A percentile compares a stretch with the other conserved stretches of the same genome.
Evolutionary conservation across 2,113 vertebrate genomes (phyloP).

Genomic region (Anser cygnoides): DNA sequence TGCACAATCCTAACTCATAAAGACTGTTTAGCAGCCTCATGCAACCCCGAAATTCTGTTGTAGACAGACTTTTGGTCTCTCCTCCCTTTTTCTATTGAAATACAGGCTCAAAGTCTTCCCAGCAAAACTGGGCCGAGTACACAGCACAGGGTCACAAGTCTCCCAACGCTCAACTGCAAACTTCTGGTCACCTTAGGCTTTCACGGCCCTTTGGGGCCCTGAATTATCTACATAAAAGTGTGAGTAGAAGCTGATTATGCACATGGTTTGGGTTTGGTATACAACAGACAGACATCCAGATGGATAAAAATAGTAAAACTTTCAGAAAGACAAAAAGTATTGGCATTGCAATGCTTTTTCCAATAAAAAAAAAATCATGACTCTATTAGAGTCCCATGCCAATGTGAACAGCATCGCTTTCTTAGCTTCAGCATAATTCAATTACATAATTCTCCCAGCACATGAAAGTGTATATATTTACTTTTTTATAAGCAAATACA

Average conservation of each 20-base stretch:
- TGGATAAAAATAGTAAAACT: background rate
- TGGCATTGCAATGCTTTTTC: background rate
- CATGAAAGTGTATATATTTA: conserved; percentile 3
- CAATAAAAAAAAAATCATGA: background rate
- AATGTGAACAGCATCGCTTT: background rate
- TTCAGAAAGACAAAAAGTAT: background rate
- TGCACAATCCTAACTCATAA: background rate
- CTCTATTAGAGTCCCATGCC: background rate
- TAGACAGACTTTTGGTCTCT: fast-evolving
- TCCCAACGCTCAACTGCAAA: background rate
- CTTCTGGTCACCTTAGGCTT: background rate
- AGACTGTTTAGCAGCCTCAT: background rate
- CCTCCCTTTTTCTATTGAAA: background rate
- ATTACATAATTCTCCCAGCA: conserved; percentile 39
- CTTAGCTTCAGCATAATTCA: conserved; percentile 52
- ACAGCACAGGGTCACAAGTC: fast-evolving
- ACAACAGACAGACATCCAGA: background rate
- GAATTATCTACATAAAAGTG: background rate
- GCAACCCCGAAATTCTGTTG: background rate
- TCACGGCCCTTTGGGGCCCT: background rate
- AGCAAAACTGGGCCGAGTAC: background rate
- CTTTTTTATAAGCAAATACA: conserved; percentile 16
- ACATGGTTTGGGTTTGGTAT: background rate
- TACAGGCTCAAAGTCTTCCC: background rate
- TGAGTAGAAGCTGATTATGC: background rate